Evolutionary conservation across 2,888 invertebrate species (phyloP), one percentile per base, ranked within the genome.

Genomic region (Spodoptera littoralis): DNA sequence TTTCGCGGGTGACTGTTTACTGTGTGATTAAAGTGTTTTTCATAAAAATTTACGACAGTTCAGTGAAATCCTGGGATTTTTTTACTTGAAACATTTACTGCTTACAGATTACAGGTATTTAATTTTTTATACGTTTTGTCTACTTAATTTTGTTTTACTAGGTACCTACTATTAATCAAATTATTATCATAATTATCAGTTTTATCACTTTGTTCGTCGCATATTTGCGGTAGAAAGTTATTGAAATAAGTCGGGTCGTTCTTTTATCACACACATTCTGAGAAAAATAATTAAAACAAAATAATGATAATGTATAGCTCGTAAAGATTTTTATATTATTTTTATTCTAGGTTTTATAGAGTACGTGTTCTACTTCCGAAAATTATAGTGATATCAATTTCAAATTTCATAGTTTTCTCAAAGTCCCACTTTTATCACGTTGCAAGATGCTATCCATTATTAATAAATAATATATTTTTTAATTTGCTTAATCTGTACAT

Each of bases 1-100:
- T 60, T 51, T 47, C 42, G 77, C 42, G 65, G 49, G 78, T 77
- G 80, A 24, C 6, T 41, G 41, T 59, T 47, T 36, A 47, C 0
- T 53, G 73, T 76, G 66, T 2, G 48, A 47, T 53, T 24, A 9
- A 13, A 50, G 72, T 73, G 72, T 24, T 47, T 42, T 4, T 0
- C 45, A 60, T 44, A 4, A 56, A 49, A 45, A 50, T 41, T 27
- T 41, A 59, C 9, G 47, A 13, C 18, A 18, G 57, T 46, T 50
- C 22, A 13, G 66, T 71, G 72, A 4, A 27, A 27, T 52, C 41
- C 46, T 62, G 71, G 76, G 73, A 76, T 76, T 71, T 58, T 53
- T 24, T n/a, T 50, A 50, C 24, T 46, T 44, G 46, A 18, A 49
- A 30, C 52, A 49, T 9, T 65, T 45, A 61, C 52, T 48, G 61